Conservation (phyloP, 2,888 invertebrate species). For the Troides helena region DNA sequence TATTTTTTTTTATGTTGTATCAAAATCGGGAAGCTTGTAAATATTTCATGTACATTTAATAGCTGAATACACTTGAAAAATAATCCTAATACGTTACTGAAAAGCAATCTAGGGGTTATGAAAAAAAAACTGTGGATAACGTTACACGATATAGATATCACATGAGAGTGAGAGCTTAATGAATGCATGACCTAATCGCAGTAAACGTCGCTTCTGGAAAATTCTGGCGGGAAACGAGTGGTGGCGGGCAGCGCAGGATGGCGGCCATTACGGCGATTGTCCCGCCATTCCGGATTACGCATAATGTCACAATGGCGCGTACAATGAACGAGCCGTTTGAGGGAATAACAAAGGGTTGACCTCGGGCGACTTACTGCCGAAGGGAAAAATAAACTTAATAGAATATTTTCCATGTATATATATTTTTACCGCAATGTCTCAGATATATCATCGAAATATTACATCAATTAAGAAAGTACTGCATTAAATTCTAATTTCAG, state of each 20-base stretch:
- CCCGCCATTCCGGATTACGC: slow-evolving; percentile 40
- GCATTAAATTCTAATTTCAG: too few species aligned
- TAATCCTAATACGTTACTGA: slow-evolving; percentile 5
- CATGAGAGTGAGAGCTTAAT: slow-evolving; percentile 25
- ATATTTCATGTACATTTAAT: background rate
- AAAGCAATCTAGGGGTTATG: slow-evolving; percentile 7
- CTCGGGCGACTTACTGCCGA: slow-evolving; percentile 14
- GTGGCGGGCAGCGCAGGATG: slow-evolving; percentile 59
- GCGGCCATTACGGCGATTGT: slow-evolving; percentile 64
- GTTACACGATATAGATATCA: slow-evolving; percentile 25
- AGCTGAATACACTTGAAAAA: background rate
- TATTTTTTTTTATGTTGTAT: background rate
- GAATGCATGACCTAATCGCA: slow-evolving; percentile 38
- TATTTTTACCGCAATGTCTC: too few species aligned
- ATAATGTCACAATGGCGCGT: slow-evolving; percentile 45
- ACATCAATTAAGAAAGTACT: too few species aligned
- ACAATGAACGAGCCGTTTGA: slow-evolving; percentile 19
- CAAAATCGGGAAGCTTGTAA: background rate
- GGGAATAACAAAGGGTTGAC: slow-evolving; percentile 23
- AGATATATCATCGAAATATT: too few species aligned
- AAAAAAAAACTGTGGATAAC: slow-evolving; percentile 1
- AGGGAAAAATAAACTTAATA: slow-evolving; percentile 4
- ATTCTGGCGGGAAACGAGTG: slow-evolving; percentile 65
- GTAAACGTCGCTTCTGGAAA: slow-evolving; percentile 61
- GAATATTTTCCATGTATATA: background rate